Base-by-base conservation (phyloP, 2,113 vertebrate genomes). In the Microcebus tavaratra region DNA sequence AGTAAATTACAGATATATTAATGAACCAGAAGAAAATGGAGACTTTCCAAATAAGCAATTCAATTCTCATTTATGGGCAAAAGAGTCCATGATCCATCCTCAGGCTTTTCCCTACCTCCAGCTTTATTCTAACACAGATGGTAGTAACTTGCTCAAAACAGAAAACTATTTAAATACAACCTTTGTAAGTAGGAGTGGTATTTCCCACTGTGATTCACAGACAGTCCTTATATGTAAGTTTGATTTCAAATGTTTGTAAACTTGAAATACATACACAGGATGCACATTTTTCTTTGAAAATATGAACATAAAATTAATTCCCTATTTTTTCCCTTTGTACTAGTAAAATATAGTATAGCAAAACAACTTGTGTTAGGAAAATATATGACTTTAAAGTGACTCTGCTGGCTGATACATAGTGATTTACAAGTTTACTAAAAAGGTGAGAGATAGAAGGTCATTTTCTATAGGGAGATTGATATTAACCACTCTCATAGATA, bases 231-330 rank as follows among this genome's bases (percentile, higher is more conserved):
- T 42, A 27, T 75, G 67, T 31, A 83, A 48, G 36, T 57, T 45
- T 73, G 53, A 92, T 68, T 92, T 70, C n/a, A 92, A 63, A 70
- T 65, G 39, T 80, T 84, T 76, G 15, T 50, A 79, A 83, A 84
- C 18, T n/a, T 29, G 11, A 86, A 42, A 73, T 48, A 84, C 12
- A 79, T 29, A 67, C 1, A 85, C 14, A 61, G 4, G 50, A 14
- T 53, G 29, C 10, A 65, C 0, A 90, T 91, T 91, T 94, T 91
- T 84, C n/a, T 83, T 84, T 84, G 88, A 94, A 85, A 97, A 83
- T 11, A 57, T 70, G 42, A 1, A 55, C 1, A 57, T 73, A 90
- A 88, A 81, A 90, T 63, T 81, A 81, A 86, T 68, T 81, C 50
- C 17, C 2, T 53, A 29, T 48, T 39, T 78, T 78, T 42, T 6